phyloP scores from a whole-genome alignment of 2,113 vertebrate genomes.

The Cyprinodon tularosa region DNA sequence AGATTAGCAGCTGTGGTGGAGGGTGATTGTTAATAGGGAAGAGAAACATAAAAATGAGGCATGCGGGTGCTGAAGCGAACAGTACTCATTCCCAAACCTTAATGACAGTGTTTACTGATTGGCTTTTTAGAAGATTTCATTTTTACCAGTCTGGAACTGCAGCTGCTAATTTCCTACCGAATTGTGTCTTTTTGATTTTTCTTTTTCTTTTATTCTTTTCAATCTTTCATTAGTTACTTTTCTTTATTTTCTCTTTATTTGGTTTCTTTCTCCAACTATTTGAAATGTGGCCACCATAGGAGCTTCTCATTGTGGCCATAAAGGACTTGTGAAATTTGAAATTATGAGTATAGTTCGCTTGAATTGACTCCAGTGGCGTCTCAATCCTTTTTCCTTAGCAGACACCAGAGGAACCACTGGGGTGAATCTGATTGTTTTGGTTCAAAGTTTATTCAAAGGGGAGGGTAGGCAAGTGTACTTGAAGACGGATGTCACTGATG shows the following conservation, averaged over 20 bases:
- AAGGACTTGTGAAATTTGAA: constrained; percentile 73
- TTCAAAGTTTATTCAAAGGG: constrained; percentile 72
- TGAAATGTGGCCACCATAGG: constrained; percentile 72
- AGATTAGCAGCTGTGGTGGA: constrained; percentile 83
- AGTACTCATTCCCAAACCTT: neutral
- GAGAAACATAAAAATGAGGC: neutral
- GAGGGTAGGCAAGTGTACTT: constrained; percentile 71
- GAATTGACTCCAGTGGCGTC: constrained; percentile 75
- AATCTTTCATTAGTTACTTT: constrained; percentile 74
- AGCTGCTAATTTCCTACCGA: constrained; percentile 83
- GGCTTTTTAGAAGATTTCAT: constrained; percentile 22
- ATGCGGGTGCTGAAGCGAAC: constrained; percentile 5
- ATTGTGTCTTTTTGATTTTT: constrained; percentile 63
- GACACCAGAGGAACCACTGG: constrained; percentile 68
- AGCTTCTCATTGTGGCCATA: constrained; percentile 72
- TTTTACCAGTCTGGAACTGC: constrained; percentile 62
- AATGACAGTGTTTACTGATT: constrained; percentile 21
- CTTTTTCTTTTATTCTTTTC: constrained; percentile 64
- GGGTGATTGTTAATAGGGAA: constrained; percentile 15
- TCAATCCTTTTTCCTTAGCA: constrained; percentile 59
- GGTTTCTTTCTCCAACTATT: constrained; percentile 72
- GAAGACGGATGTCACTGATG: constrained; percentile 74
- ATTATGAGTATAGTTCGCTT: constrained; percentile 73
- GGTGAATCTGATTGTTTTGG: constrained; percentile 78
- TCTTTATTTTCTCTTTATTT: constrained; percentile 72